A percentile compares a stretch with the other conserved stretches of the same genome.
Evolutionary conservation across 1,140 invertebrate genomes (phyloP).

Genomic region (Aphaenogaster rudis): DNA sequence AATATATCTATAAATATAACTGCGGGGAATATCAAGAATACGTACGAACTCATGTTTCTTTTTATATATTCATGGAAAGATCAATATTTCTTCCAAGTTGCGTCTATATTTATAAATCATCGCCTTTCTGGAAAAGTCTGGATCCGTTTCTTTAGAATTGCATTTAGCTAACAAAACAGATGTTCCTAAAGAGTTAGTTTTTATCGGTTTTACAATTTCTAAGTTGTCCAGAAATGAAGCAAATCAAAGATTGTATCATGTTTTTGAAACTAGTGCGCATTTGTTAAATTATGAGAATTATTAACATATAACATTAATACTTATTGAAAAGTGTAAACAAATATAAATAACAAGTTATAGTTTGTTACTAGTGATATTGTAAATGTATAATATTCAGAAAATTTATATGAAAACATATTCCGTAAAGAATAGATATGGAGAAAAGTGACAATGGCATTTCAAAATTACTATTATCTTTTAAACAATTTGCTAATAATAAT

Average conservation of each 20-base stretch:
- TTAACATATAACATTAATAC: background rate
- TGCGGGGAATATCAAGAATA: conserved; percentile 33
- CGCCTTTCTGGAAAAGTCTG: background rate
- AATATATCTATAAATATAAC: conserved; percentile 59
- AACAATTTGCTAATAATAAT: background rate
- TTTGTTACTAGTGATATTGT: background rate
- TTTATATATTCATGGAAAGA: conserved; percentile 46
- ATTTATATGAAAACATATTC: background rate
- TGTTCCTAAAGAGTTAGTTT: background rate
- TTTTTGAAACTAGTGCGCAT: background rate
- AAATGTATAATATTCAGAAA: conserved; percentile 9
- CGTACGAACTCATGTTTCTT: conserved; percentile 37
- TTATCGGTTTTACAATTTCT: background rate
- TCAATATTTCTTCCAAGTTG: conserved; percentile 59
- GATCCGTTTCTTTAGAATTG: conserved; percentile 15
- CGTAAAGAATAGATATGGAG: no score
- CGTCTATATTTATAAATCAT: conserved; percentile 59
- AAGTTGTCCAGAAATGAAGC: background rate
- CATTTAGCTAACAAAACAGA: conserved; percentile 22
- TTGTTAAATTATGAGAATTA: conserved; percentile 11
- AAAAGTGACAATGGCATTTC: background rate
- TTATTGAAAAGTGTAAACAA: background rate
- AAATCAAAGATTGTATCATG: background rate
- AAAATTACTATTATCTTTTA: background rate
- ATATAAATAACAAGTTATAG: background rate